These are phyloP conservation scores for Pheosia gnoma DNA, from an alignment of 2,888 invertebrate genomes.

Conservation along the genomic window DNA sequence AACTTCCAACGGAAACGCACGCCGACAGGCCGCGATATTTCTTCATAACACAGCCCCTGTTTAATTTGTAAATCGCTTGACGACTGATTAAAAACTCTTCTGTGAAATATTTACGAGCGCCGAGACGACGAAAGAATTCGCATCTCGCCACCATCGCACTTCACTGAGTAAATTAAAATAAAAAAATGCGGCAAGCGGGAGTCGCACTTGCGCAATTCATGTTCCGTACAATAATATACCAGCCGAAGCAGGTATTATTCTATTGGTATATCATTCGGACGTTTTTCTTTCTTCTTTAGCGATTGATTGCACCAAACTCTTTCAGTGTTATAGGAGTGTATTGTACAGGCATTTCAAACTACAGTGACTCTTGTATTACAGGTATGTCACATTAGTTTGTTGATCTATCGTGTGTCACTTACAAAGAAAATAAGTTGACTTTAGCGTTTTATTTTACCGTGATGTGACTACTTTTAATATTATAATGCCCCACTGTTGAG, in stretches of 20 bases:
- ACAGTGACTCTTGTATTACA: too few relatives aligned
- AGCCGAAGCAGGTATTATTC: neutral
- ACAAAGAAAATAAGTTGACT: too few relatives aligned
- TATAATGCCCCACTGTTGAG: too few relatives aligned
- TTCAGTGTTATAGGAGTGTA: too few relatives aligned
- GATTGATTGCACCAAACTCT: too few relatives aligned
- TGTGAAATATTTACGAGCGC: conserved; percentile 76
- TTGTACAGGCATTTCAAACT: too few relatives aligned
- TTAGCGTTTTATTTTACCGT: too few relatives aligned
- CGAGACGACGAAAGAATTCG: conserved; percentile 34
- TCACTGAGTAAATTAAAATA: conserved; percentile 41
- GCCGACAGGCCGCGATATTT: conserved; percentile 66
- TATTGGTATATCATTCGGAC: too few relatives aligned
- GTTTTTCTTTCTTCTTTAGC: too few relatives aligned
- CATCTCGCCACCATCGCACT: conserved; percentile 30
- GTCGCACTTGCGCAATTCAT: conserved; percentile 9
- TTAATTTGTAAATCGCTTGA: conserved; percentile 84
- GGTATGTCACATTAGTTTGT: too few relatives aligned
- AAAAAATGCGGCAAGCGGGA: conserved; percentile 16
- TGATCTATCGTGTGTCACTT: too few relatives aligned
- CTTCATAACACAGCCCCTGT: conserved; percentile 81
- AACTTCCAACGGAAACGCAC: conserved; percentile 53
- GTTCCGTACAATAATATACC: neutral
- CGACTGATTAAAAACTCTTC: conserved; percentile 82
- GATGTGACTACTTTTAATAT: too few relatives aligned